These are phyloP conservation scores for Daktulosphaira vitifoliae DNA, from an alignment of 1,140 invertebrate species.

Conservation along the genomic window DNA sequence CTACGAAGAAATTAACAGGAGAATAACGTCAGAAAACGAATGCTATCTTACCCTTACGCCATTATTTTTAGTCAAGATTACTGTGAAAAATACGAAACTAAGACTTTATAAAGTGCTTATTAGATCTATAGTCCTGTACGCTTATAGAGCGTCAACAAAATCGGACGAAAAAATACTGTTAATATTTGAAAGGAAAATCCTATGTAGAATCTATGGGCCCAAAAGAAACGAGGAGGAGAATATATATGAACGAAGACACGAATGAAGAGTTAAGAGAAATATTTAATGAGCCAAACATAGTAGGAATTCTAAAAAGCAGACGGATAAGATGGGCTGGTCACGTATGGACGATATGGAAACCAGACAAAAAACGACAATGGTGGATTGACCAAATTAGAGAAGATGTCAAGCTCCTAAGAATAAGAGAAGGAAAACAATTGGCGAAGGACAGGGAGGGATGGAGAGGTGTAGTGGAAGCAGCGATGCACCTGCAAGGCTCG, in stretches of 20 bases:
- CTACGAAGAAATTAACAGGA: slow-evolving; percentile 1
- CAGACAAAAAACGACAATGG: slow-evolving; percentile 13
- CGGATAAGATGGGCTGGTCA: slow-evolving; percentile 23
- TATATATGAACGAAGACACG: slow-evolving; percentile 7
- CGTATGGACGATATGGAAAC: slow-evolving; percentile 4
- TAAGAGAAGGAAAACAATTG: slow-evolving; percentile 14
- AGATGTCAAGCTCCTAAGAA: slow-evolving; percentile 21
- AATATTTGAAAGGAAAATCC: slow-evolving; percentile 28
- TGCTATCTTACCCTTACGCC: not conserved
- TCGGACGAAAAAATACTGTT: slow-evolving; percentile 23
- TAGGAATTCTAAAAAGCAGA: slow-evolving; percentile 22
- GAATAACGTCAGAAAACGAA: not conserved
- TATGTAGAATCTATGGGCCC: slow-evolving; percentile 11
- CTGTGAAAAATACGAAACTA: slow-evolving; percentile 22
- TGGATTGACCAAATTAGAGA: slow-evolving; percentile 28
- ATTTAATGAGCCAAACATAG: slow-evolving; percentile 18
- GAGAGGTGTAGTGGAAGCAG: slow-evolving; percentile 9
- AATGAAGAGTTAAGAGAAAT: slow-evolving; percentile 12
- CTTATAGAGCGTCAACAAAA: slow-evolving; percentile 3
- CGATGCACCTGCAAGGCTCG: slow-evolving; percentile 7
- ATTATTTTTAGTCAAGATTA: slow-evolving; percentile 17
- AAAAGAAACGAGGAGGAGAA: slow-evolving; percentile 17
- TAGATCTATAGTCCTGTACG: slow-evolving; percentile 20
- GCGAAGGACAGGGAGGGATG: slow-evolving; percentile 2
- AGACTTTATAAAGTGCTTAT: slow-evolving; percentile 19